Percentiles rank a stretch among this genome's conserved stretches.
Conservation (phyloP, 2,888 invertebrate species). For the Noctua fimbriata region DNA sequence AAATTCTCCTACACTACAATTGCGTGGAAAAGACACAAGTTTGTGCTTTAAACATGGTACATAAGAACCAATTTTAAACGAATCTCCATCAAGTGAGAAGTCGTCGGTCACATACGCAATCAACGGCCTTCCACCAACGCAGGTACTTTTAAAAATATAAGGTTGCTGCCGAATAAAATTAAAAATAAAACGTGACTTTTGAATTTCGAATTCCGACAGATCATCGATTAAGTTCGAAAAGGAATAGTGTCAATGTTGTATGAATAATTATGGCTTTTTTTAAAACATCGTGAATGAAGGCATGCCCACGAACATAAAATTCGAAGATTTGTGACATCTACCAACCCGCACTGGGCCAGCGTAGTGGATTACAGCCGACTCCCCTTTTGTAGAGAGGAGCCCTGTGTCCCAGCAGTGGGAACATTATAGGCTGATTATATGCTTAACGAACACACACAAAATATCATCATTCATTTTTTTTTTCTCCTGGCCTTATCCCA, state of each 20-base stretch:
- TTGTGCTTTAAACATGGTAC: no score
- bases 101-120: neutral
- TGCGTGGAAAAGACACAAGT: no score
- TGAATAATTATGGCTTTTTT: neutral
- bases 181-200: slow-evolving; percentile 40
- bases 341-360: no score
- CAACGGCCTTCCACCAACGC: slow-evolving; percentile 1
- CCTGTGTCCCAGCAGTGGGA: no score
- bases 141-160: neutral
- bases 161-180: neutral
- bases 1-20: no score
- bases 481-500: no score
- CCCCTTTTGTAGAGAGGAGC: no score
- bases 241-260: slow-evolving; percentile 7
- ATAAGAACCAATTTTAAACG: neutral
- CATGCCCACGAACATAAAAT: neutral
- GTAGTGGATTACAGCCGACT: no score
- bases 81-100: neutral
- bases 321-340: no score
- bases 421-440: no score
- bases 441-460: no score
- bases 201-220: slow-evolving; percentile 17
- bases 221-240: neutral
- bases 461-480: no score
- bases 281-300: neutral